Conservation (phyloP, 2,888 invertebrate genomes). For the Hartigia nigra region DNA sequence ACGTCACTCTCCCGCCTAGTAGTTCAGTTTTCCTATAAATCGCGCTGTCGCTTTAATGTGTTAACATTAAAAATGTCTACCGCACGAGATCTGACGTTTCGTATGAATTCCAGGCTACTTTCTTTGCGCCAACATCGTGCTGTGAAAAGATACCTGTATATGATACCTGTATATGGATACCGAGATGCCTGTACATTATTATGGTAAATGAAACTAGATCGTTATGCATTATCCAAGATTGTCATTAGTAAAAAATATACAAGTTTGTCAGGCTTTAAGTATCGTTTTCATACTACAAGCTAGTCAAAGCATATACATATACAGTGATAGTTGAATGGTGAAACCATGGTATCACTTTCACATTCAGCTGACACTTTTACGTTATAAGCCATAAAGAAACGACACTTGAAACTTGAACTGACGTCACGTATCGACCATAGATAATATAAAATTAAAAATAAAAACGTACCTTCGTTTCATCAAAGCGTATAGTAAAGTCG, state of each 20-base stretch:
- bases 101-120: not conserved
- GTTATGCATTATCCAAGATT: not conserved
- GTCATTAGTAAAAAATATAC: not conserved
- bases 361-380: not conserved
- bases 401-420: not conserved
- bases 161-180: not conserved
- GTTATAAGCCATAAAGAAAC: too few relatives aligned
- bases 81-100: not conserved
- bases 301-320: not conserved
- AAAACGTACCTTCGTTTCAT: too few relatives aligned
- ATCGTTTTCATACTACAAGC: not conserved
- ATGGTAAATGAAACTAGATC: not conserved
- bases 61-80: conserved; percentile 21
- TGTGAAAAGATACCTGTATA: not conserved
- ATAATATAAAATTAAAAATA: too few relatives aligned
- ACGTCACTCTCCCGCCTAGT: conserved; percentile 32
- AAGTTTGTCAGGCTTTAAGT: not conserved
- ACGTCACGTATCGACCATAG: too few relatives aligned
- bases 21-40: not conserved
- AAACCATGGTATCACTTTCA: not conserved
- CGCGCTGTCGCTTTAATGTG: conserved; percentile 15
- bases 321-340: not conserved
- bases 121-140: not conserved
- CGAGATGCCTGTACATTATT: not conserved
- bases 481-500: too few relatives aligned